Percentiles rank a stretch among this genome's conserved stretches.
phyloP scores from a whole-genome alignment of 2,113 vertebrate species.

The Helogale parvula region DNA sequence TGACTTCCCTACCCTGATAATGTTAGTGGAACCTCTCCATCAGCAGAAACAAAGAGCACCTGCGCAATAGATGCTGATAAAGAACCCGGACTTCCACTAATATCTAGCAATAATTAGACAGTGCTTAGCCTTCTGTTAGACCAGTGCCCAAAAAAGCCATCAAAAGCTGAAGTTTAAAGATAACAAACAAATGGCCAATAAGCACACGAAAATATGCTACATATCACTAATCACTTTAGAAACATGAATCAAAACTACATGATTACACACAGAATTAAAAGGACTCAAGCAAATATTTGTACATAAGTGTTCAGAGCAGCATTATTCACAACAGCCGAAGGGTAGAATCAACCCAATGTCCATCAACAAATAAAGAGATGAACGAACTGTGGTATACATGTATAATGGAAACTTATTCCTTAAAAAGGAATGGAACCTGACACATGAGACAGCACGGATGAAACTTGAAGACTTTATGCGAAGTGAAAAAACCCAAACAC shows the following conservation, averaged over 20 bases:
- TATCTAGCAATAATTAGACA: not conserved
- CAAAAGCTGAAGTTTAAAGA: slow-evolving; percentile 22
- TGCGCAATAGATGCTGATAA: not conserved
- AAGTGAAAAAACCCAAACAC: not conserved
- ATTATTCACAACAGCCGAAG: slow-evolving; percentile 6
- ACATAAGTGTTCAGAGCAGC: not conserved
- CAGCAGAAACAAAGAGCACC: not conserved
- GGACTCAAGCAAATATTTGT: not conserved
- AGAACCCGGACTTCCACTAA: not conserved
- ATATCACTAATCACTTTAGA: not conserved
- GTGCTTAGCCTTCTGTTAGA: not conserved
- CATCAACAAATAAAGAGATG: not conserved
- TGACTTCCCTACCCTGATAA: no score
- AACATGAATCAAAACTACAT: not conserved
- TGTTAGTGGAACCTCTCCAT: not conserved
- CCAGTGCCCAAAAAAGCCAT: not conserved
- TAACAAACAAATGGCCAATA: not conserved
- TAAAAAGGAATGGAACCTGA: not conserved
- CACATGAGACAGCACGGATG: not conserved
- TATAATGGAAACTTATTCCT: not conserved
- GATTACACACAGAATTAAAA: not conserved
- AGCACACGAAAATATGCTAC: not conserved
- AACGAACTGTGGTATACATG: not conserved
- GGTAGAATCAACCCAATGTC: not conserved
- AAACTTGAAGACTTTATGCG: not conserved